Percentiles rank a stretch among this genome's conserved stretches.
These are phyloP conservation scores for Myiagra hebetior DNA, from an alignment of 2,113 vertebrate genomes.

Conservation along the genomic window DNA sequence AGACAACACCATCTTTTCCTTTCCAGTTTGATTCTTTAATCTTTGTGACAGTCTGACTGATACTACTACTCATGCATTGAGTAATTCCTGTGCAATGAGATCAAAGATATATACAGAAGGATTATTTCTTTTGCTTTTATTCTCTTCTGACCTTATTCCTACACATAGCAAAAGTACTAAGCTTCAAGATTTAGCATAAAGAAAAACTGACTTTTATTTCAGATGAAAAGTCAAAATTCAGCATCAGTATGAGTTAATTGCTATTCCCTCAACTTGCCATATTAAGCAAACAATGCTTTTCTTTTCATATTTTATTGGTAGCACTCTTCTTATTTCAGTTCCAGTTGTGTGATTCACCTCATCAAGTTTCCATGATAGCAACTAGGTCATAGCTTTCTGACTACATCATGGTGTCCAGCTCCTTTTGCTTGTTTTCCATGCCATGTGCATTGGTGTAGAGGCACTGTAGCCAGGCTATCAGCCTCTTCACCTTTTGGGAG, in stretches of 20 bases:
- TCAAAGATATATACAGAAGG: not conserved
- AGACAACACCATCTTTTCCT: not conserved
- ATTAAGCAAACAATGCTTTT: not conserved
- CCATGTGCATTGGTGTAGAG: rapidly evolving
- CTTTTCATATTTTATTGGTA: not conserved
- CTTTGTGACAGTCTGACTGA: not conserved
- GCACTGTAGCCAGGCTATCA: not conserved
- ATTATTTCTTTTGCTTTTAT: not conserved
- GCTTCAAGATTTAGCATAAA: not conserved
- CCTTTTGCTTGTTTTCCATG: not conserved
- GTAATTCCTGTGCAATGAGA: not conserved
- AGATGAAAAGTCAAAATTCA: not conserved
- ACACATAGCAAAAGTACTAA: not conserved
- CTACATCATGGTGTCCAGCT: not conserved
- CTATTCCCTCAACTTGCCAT: not conserved
- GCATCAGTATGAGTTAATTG: not conserved
- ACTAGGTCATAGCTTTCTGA: not conserved
- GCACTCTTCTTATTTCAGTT: not conserved
- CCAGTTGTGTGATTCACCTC: not conserved
- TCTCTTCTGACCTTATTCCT: not conserved
- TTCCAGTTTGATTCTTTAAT: not conserved
- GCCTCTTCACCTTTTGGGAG: not conserved
- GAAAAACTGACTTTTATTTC: not conserved
- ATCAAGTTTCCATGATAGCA: not conserved
- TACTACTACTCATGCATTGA: not conserved